Evolutionary conservation across 2,888 invertebrate species (phyloP).

Genomic region (Gonocerus acuteangulatus): DNA sequence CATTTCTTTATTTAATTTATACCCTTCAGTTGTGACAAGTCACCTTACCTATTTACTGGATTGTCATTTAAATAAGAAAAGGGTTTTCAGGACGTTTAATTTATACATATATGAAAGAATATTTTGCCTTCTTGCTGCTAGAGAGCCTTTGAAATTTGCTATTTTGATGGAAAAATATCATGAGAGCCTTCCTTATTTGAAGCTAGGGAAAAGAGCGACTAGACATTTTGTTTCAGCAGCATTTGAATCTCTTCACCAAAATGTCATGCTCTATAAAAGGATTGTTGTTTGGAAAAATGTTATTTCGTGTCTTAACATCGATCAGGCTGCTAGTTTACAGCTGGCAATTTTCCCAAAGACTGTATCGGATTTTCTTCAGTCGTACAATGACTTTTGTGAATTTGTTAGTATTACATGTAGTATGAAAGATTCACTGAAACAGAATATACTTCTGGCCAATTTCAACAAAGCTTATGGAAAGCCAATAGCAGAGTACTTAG

Average conservation of each 20-base stretch:
- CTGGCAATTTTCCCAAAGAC: constrained; percentile 14
- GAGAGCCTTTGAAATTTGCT: constrained; percentile 19
- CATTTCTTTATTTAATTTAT: constrained; percentile 15
- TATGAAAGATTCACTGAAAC: background rate
- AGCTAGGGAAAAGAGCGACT: constrained; percentile 28
- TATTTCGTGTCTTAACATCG: constrained; percentile 7
- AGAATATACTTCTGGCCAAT: constrained; percentile 9
- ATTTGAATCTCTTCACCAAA: constrained; percentile 8
- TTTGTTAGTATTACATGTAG: background rate
- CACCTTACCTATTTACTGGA: constrained; percentile 25
- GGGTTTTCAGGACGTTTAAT: constrained; percentile 4
- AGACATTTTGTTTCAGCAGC: constrained; percentile 24
- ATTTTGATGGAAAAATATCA: constrained; percentile 20
- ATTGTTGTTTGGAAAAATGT: constrained; percentile 24
- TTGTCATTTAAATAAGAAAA: background rate
- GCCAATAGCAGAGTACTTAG: constrained; percentile 12
- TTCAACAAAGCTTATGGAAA: constrained; percentile 25
- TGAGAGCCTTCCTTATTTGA: constrained; percentile 14
- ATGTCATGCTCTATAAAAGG: constrained; percentile 14
- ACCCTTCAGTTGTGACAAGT: constrained; percentile 25
- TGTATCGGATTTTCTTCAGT: constrained; percentile 14
- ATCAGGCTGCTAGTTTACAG: constrained; percentile 26
- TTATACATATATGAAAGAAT: constrained; percentile 9
- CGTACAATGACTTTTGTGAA: constrained; percentile 9
- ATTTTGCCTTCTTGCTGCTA: constrained; percentile 22